These are phyloP conservation scores for Dynastes grantii DNA, from an alignment of 2,888 invertebrate species.

Conservation along the genomic window DNA sequence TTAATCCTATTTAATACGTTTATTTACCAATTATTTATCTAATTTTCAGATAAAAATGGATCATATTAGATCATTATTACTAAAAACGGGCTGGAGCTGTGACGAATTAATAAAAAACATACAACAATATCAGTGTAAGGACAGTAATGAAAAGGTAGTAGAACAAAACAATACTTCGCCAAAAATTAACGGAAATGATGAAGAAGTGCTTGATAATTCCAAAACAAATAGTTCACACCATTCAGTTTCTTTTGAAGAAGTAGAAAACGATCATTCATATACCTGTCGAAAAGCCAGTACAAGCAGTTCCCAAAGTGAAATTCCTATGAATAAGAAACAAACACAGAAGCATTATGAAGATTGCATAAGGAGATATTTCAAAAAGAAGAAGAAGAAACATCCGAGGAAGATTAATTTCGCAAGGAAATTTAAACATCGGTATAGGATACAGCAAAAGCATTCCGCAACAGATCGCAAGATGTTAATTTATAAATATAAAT, in stretches of 20 bases:
- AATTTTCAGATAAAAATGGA: slow-evolving; percentile 54
- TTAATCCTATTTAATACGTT: slow-evolving; percentile 6
- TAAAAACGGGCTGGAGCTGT: slow-evolving; percentile 63
- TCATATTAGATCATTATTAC: slow-evolving; percentile 61
- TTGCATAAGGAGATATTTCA: neutral
- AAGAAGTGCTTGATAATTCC: slow-evolving; percentile 5
- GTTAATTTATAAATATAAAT: slow-evolving; percentile 51
- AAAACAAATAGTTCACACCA: slow-evolving; percentile 3
- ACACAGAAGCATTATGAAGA: neutral
- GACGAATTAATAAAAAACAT: slow-evolving; percentile 62
- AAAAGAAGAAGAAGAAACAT: neutral
- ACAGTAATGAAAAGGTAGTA: neutral
- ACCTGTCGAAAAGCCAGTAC: slow-evolving; percentile 24
- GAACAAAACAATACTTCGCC: neutral
- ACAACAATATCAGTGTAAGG: slow-evolving; percentile 56
- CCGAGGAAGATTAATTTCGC: neutral
- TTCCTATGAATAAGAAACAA: neutral
- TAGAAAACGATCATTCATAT: slow-evolving; percentile 41
- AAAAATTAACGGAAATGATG: slow-evolving; percentile 3
- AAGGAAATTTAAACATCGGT: slow-evolving; percentile 21
- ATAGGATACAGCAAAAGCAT: slow-evolving; percentile 7
- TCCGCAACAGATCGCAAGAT: slow-evolving; percentile 29
- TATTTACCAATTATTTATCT: slow-evolving; percentile 7
- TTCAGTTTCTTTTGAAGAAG: slow-evolving; percentile 19
- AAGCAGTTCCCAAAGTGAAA: neutral